These are phyloP conservation scores for Bombus huntii DNA, from an alignment of 1,140 invertebrate species.

Conservation along the genomic window DNA sequence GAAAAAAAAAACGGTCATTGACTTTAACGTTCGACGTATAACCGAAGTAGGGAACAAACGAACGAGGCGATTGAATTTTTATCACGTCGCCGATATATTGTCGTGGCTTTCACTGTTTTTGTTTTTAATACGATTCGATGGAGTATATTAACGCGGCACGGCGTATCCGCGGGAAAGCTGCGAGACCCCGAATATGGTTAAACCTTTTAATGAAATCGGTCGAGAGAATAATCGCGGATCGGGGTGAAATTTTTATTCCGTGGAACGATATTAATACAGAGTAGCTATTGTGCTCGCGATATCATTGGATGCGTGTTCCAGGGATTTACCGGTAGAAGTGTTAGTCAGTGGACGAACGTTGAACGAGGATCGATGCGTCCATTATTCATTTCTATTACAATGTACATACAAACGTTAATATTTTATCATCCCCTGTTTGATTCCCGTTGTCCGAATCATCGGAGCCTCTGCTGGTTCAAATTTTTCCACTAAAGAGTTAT, in stretches of 20 bases:
- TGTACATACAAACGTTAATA: neutral
- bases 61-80: neutral
- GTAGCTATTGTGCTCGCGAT: neutral
- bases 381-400: neutral
- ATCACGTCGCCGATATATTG: neutral
- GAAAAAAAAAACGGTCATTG: neutral
- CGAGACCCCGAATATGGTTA: neutral
- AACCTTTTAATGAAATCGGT: neutral
- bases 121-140: neutral
- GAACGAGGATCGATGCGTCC: neutral
- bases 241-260: neutral
- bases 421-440: neutral
- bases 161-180: too few relatives aligned
- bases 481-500: neutral
- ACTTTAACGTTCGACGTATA: neutral
- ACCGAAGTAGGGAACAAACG: neutral
- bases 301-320: neutral
- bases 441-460: neutral
- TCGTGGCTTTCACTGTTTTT: neutral
- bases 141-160: neutral
- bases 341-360: too few relatives aligned
- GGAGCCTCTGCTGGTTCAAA: neutral
- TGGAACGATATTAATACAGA: too few relatives aligned
- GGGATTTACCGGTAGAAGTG: neutral
- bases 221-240: too few relatives aligned